Base-by-base conservation (phyloP, 1,140 invertebrate species). In the Venturia canescens region DNA sequence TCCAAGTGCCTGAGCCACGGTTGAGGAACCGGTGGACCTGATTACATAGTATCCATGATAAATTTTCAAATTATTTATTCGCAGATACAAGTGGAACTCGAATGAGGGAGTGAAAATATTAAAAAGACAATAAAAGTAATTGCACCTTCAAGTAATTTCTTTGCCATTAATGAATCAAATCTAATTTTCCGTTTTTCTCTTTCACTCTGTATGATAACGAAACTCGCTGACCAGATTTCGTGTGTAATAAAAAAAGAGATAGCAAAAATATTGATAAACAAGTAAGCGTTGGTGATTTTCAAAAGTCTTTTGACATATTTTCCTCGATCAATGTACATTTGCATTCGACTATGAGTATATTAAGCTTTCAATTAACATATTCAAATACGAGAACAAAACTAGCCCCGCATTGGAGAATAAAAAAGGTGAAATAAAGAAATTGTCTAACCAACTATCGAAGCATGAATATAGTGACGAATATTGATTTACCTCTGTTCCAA, bases 211-310 rank as follows among this genome's bases (percentile, higher is more conserved):
- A 44, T 44, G 13, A 44, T 44, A 44, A 44, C 38, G 38, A 78
- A 38, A 71, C 15, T 48, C n/a, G 7, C 44, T 50, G 31, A 71
- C 78, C 79, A 81, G 82, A 84, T 79, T 67, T 80, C 77, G 38
- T 44, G 38, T 44, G 38, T 44, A 6, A 44, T 44, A 44, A 44
- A 44, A 44, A 71, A 70, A 69, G 70, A 82, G 82, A n/a, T n/a
- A n/a, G n/a, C n/a, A 85, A 81, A 85, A 85, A 80, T 53, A 34
- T n/a, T 79, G 75, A 82, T 81, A 77, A 83, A 81, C 80, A 66
- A 34, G 71, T 48, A 27, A 82, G n/a, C 78, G 70, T 16, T 23
- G 53, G 21, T 7, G 21, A 57, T n/a, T 57, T n/a, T 26, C 26
- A 27, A 26, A 77, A 44, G 38, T 11, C 38, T 44, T 44, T 44